Percentiles rank a stretch among this genome's conserved stretches.
These are phyloP conservation scores for Hylaea fasciaria DNA, from an alignment of 2,888 invertebrate genomes.

Conservation along the genomic window DNA sequence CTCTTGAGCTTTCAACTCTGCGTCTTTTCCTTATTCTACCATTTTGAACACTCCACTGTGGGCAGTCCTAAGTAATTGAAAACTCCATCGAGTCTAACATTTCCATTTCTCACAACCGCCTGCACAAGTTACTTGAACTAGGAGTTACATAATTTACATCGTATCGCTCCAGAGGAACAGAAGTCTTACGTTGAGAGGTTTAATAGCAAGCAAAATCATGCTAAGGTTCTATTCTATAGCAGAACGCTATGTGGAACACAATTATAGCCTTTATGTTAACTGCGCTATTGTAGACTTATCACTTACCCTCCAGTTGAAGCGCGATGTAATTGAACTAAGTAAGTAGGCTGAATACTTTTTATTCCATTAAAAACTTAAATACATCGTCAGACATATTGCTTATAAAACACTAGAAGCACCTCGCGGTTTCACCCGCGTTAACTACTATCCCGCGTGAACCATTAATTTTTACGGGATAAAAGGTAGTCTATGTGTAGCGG, in stretches of 20 bases:
- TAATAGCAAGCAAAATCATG: background rate
- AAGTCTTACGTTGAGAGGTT: constrained; percentile 2
- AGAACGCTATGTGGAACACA: background rate
- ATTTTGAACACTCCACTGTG: background rate
- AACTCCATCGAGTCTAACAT: constrained; percentile 10
- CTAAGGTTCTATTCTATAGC: too few species aligned
- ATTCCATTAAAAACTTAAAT: too few species aligned
- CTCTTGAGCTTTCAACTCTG: background rate
- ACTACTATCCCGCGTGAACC: too few species aligned
- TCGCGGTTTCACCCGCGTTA: too few species aligned
- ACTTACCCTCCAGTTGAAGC: too few species aligned
- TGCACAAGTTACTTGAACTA: constrained; percentile 9
- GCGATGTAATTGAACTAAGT: too few species aligned
- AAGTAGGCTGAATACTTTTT: too few species aligned
- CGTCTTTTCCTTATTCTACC: background rate
- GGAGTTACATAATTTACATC: constrained; percentile 19
- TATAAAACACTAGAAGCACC: too few species aligned
- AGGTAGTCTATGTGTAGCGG: too few species aligned
- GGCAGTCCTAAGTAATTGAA: constrained; percentile 11
- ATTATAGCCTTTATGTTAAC: background rate
- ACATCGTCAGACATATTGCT: too few species aligned
- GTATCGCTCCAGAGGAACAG: constrained; percentile 8
- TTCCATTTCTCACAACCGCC: constrained; percentile 12
- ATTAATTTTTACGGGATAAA: too few species aligned
- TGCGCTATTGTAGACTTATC: too few species aligned